phyloP scores from a whole-genome alignment of 2,113 vertebrate species.

The pig (Sus scrofa) region DNA sequence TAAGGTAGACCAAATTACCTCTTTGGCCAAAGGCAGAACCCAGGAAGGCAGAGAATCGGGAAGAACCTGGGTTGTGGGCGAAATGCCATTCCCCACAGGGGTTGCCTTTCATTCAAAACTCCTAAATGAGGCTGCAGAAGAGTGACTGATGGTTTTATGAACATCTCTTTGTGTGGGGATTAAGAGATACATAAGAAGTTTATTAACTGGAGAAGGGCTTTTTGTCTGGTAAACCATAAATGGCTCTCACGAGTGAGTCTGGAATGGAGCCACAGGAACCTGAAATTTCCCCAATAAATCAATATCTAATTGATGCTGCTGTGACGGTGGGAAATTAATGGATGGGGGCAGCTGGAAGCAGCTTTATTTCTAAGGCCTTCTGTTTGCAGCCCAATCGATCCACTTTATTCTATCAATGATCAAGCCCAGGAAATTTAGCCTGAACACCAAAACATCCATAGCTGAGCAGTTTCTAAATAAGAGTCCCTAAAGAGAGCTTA shows the following conservation, averaged over 20 bases:
- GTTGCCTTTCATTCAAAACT: not conserved
- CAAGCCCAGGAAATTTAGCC: slow-evolving; percentile 42
- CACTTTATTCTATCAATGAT: slow-evolving; percentile 50
- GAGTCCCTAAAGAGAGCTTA: slow-evolving; percentile 54
- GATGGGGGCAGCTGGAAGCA: not conserved
- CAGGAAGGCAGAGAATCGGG: accelerated
- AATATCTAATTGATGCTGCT: slow-evolving; percentile 45
- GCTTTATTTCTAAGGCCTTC: slow-evolving; percentile 52
- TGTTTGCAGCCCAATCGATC: slow-evolving; percentile 24
- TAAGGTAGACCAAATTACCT: not conserved
- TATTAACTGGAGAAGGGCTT: not conserved
- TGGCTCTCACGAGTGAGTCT: not conserved
- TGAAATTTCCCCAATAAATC: slow-evolving; percentile 65
- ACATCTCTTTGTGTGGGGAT: not conserved
- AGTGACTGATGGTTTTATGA: not conserved
- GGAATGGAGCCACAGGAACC: slow-evolving; percentile 50
- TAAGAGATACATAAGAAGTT: slow-evolving; percentile 36
- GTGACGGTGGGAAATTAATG: slow-evolving; percentile 59
- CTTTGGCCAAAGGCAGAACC: not conserved
- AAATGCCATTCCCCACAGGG: accelerated
- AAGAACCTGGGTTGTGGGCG: not conserved
- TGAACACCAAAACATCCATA: slow-evolving; percentile 41
- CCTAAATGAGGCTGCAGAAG: not conserved
- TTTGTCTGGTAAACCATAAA: not conserved
- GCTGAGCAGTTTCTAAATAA: slow-evolving; percentile 66